phyloP scores from a whole-genome alignment of 2,113 vertebrate species.

The Gallinago jamesoni region DNA sequence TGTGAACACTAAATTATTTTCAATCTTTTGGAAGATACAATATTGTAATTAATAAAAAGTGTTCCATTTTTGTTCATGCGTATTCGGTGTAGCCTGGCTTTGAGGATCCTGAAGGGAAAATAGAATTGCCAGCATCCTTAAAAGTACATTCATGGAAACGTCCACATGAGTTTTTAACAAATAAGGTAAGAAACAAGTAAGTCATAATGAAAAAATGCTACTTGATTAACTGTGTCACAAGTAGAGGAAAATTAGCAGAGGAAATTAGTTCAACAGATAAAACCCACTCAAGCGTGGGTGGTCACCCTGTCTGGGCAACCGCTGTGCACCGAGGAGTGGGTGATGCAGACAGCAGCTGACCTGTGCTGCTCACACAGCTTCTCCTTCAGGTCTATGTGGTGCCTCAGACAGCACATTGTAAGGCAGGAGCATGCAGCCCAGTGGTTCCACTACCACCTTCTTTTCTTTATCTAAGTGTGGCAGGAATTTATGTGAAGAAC shows the following conservation, averaged over 20 bases:
- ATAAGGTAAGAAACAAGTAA: slow-evolving; percentile 74
- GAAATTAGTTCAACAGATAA: neutral
- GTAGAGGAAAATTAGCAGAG: neutral
- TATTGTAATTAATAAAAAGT: neutral
- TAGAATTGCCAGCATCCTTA: slow-evolving; percentile 81
- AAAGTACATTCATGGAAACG: slow-evolving; percentile 90
- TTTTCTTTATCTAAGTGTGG: neutral
- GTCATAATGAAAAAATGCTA: neutral
- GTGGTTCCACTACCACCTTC: neutral
- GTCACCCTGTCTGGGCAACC: neutral
- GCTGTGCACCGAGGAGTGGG: rapidly evolving
- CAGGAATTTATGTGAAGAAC: neutral
- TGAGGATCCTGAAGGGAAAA: slow-evolving; percentile 91
- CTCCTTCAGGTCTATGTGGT: neutral
- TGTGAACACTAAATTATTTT: neutral
- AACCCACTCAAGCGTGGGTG: neutral
- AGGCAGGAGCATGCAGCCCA: neutral
- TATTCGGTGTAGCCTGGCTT: slow-evolving; percentile 77
- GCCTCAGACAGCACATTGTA: neutral
- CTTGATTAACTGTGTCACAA: neutral
- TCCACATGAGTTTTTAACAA: slow-evolving; percentile 81
- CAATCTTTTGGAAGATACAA: neutral
- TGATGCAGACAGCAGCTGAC: rapidly evolving
- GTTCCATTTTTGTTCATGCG: neutral
- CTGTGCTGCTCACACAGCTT: neutral